Evolutionary conservation across 2,888 invertebrate species (phyloP).

Genomic region (Diarsia brunnea): DNA sequence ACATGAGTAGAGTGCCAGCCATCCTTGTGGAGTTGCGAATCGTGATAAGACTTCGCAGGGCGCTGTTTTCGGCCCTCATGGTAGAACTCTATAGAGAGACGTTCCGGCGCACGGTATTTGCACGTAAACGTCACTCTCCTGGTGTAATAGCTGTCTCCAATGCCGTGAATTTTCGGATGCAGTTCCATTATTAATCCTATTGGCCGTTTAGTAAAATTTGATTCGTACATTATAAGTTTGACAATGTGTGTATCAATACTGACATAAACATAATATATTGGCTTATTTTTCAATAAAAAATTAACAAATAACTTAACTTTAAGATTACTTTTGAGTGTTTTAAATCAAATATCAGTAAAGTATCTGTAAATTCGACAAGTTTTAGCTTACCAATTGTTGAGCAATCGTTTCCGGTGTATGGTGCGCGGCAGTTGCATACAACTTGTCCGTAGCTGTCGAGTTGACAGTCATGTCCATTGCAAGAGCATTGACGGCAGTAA

Average conservation of each 20-base stretch:
- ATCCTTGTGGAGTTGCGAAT: constrained; percentile 77
- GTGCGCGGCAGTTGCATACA: constrained; percentile 93
- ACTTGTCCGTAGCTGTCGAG: constrained; percentile 90
- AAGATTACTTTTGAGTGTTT: constrained; percentile 5
- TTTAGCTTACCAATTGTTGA: constrained; percentile 77
- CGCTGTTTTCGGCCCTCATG: constrained; percentile 75
- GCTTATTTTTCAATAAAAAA: no score
- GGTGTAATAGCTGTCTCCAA: constrained; percentile 64
- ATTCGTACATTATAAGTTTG: constrained; percentile 34
- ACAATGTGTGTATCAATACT: neutral
- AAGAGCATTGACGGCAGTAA: constrained; percentile 94
- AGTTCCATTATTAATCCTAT: constrained; percentile 88
- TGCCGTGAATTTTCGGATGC: constrained; percentile 80
- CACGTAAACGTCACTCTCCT: constrained; percentile 81
- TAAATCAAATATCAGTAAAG: neutral
- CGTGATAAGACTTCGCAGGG: constrained; percentile 75
- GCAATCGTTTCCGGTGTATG: constrained; percentile 93
- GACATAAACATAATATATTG: no score
- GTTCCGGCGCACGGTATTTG: constrained; percentile 85
- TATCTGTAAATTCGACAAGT: neutral
- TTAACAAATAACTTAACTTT: neutral
- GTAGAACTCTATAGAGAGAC: constrained; percentile 84
- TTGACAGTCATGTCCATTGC: constrained; percentile 94
- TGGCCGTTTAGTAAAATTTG: constrained; percentile 61
- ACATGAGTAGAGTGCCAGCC: constrained; percentile 83